These are phyloP conservation scores for Prietella phreatophila DNA, from an alignment of 2,113 vertebrate species.

Conservation along the genomic window DNA sequence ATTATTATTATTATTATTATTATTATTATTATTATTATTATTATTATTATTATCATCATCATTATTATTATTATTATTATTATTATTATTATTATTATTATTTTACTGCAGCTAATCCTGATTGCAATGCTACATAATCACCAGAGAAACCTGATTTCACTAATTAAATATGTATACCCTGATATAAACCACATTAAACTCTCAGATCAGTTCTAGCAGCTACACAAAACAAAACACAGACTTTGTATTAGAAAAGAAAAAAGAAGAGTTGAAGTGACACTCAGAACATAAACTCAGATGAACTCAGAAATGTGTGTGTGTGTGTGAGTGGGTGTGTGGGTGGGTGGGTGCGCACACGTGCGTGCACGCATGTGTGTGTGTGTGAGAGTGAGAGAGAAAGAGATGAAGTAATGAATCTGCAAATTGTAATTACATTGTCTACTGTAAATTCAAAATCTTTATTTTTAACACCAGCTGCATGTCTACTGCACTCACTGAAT, in stretches of 20 bases:
- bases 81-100: too few species aligned
- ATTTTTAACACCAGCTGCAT: neutral
- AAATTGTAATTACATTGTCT: neutral
- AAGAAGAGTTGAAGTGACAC: neutral
- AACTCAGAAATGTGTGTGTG: too few species aligned
- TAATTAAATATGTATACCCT: neutral
- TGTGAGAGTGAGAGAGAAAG: too few species aligned
- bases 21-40: too few species aligned
- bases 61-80: too few species aligned
- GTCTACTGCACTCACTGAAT: neutral
- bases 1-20: too few species aligned
- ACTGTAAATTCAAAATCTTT: neutral
- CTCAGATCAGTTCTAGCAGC: neutral
- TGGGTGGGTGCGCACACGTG: too few species aligned
- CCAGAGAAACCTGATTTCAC: neutral
- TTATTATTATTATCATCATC: too few species aligned
- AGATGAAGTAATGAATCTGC: neutral
- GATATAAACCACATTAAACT: neutral
- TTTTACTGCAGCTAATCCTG: neutral
- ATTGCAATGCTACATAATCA: neutral
- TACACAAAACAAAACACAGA: neutral
- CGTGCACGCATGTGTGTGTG: too few species aligned
- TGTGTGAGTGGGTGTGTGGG: too few species aligned
- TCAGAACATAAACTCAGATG: neutral
- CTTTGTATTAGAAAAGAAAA: neutral